These are phyloP conservation scores for Morpho helenor DNA, from an alignment of 2,888 invertebrate genomes.

Conservation along the genomic window DNA sequence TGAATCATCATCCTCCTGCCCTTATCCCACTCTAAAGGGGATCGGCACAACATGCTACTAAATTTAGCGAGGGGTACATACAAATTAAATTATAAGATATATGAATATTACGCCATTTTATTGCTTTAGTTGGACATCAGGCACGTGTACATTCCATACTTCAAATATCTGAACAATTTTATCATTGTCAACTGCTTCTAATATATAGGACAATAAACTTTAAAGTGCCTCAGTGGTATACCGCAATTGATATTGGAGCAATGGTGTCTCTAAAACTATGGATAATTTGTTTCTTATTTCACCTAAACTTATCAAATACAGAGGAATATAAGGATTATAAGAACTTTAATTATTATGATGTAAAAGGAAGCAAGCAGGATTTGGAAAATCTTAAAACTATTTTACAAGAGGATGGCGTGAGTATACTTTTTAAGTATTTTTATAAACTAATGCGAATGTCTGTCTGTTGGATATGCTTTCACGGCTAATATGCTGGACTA, in stretches of 20 bases:
- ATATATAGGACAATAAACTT: slow-evolving; percentile 4
- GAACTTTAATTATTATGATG: slow-evolving; percentile 27
- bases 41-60: too few relatives aligned
- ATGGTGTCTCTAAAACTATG: background rate
- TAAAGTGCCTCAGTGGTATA: background rate
- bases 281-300: too few relatives aligned
- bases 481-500: too few relatives aligned
- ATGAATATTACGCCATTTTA: background rate
- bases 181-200: background rate
- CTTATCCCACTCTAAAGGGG: too few relatives aligned
- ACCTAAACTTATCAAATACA: background rate
- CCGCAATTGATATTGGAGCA: background rate
- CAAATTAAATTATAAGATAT: too few relatives aligned
- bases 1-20: too few relatives aligned
- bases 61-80: too few relatives aligned
- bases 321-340: slow-evolving; percentile 26
- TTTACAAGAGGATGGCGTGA: slow-evolving; percentile 37
- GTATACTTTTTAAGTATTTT: slow-evolving; percentile 22
- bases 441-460: slow-evolving; percentile 3
- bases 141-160: background rate
- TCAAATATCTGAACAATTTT: slow-evolving; percentile 7
- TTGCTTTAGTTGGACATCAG: background rate
- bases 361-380: slow-evolving; percentile 19
- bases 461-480: too few relatives aligned
- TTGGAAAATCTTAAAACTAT: slow-evolving; percentile 19